Evolutionary conservation across 1,140 invertebrate genomes (phyloP), one percentile per base, ranked within the genome.

Genomic region (Drosophila pandora): DNA sequence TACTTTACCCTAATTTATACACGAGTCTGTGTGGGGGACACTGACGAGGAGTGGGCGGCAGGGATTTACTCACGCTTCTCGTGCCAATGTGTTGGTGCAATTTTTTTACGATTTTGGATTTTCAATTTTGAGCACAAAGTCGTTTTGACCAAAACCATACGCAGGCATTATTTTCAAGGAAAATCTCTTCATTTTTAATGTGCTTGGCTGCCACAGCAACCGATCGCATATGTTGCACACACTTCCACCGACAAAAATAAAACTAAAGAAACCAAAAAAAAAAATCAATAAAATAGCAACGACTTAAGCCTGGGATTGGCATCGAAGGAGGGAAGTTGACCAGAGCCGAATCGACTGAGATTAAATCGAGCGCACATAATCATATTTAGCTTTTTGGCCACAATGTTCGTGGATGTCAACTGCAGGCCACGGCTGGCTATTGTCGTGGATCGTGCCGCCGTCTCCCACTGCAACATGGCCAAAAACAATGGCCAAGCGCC

Each of bases 361-460:
- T 88, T 88, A 88, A 88, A 88, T 88, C 83, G 83, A 89, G 79
- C 83, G 64, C 84, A 88, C 84, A 88, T 88, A 88, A 88, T 83
- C 84, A 83, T 88, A 88, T 88, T 83, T 88, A 79, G 83, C 76
- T 88, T 82, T 74, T 88, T 84, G 83, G 83, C 58, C 63, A 79
- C 63, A 63, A 50, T 67, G 60, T 61, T 76, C 71, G 70, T 83
- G 83, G 83, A 88, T 87, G 83, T 82, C 82, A 87, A 79, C 74
- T 59, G 59, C 72, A 75, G 78, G 64, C 81, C 73, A 75, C 34
- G 64, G 55, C 54, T 61, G 28, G 41, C 69, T 53, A 58, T 65
- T 64, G 68, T 61, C 75, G 79, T 79, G 70, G 69, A 75, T 84
- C 80, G 81, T 83, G 80, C 67, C 30, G 10, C 39, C 28, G 54